Conservation (phyloP, 2,113 vertebrate species). For the Nesogale talazaci region DNA sequence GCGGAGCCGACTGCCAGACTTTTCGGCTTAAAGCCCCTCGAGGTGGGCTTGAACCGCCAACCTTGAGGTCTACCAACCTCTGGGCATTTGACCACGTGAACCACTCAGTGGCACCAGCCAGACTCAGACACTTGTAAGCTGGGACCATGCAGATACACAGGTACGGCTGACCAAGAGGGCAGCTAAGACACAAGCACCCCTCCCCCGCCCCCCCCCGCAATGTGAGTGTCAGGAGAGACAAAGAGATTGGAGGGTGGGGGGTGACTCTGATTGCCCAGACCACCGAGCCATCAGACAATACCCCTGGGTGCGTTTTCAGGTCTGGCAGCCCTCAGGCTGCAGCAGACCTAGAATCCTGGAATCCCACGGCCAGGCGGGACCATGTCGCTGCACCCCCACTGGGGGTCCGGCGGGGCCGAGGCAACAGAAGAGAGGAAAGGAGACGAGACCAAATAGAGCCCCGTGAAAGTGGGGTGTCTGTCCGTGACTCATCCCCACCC, state of each 20-base stretch:
- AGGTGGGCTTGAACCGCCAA: neutral
- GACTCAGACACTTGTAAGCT: neutral
- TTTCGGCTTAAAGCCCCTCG: neutral
- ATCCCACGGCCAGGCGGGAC: neutral
- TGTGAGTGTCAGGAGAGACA: no score
- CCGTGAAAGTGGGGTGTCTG: neutral
- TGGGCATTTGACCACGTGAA: neutral
- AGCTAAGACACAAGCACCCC: neutral
- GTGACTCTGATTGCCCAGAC: neutral
- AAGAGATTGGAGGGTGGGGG: neutral
- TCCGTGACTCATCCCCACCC: constrained; percentile 57
- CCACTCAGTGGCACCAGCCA: neutral
- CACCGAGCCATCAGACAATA: rapidly evolving
- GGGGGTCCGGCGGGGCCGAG: neutral
- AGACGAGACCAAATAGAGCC: constrained; percentile 2
- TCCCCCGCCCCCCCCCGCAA: no score
- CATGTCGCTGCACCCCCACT: neutral
- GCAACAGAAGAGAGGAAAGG: neutral
- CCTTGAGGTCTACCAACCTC: neutral
- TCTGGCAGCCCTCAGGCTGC: neutral
- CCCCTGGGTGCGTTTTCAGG: neutral
- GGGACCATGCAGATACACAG: neutral
- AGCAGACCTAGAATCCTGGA: rapidly evolving
- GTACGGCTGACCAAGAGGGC: neutral
- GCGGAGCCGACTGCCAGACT: neutral